A percentile compares a stretch with the other conserved stretches of the same genome.
Evolutionary conservation across 2,113 vertebrate genomes (phyloP).

Genomic region (Microtus pennsylvanicus): DNA sequence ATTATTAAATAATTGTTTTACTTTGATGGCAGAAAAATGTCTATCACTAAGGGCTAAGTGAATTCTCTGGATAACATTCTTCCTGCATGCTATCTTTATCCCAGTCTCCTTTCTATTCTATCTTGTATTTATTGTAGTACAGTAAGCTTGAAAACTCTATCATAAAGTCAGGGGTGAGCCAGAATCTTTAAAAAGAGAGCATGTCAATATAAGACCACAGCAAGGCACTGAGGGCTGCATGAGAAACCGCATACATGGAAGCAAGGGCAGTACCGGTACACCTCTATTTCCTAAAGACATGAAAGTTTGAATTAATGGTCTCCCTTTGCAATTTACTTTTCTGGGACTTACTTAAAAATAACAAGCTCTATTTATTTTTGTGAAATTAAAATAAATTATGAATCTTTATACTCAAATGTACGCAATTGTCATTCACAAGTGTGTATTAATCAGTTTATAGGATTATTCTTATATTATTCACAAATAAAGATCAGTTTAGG

Average conservation of each 20-base stretch:
- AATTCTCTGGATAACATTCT: neutral
- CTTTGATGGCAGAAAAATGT: neutral
- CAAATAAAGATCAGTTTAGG: neutral
- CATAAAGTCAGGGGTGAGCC: neutral
- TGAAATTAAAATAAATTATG: neutral
- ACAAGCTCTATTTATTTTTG: neutral
- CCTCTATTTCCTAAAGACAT: neutral
- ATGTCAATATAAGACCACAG: neutral
- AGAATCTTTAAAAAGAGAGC: neutral
- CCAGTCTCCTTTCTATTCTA: neutral
- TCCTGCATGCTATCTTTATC: neutral
- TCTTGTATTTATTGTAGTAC: neutral
- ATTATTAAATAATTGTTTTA: neutral
- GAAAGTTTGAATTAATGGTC: neutral
- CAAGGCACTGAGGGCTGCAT: neutral
- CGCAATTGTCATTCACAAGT: neutral
- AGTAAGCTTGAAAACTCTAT: neutral
- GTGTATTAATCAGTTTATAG: neutral
- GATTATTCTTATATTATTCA: neutral
- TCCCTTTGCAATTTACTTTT: neutral
- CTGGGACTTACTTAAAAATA: neutral
- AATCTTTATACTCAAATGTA: neutral
- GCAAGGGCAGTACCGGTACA: neutral
- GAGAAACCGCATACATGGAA: neutral
- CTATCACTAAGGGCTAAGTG: neutral